These are phyloP conservation scores for Pipra filicauda DNA, from an alignment of 2,113 vertebrate species.

Conservation along the genomic window DNA sequence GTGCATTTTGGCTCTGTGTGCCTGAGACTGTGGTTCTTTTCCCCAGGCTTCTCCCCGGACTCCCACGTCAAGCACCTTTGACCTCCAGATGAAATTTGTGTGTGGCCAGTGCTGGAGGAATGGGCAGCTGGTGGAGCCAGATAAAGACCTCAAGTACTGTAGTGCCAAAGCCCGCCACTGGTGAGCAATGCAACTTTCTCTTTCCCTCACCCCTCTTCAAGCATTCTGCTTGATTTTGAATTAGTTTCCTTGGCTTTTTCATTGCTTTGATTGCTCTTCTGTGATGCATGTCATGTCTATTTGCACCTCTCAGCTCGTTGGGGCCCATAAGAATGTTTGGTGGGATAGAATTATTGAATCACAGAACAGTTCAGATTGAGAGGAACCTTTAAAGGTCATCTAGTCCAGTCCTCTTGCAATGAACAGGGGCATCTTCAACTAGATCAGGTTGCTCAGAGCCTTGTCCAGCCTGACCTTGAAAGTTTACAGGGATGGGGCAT, in stretches of 20 bases:
- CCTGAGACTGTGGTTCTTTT: slow-evolving; percentile 34
- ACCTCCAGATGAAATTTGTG: slow-evolving; percentile 91
- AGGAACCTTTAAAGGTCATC: background rate
- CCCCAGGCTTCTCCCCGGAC: slow-evolving; percentile 61
- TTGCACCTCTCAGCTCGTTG: background rate
- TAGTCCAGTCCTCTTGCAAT: background rate
- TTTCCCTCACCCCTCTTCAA: background rate
- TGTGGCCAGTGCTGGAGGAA: slow-evolving; percentile 90
- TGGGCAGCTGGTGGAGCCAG: slow-evolving; percentile 84
- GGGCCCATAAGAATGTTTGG: background rate
- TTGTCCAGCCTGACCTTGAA: background rate
- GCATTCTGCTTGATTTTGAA: background rate
- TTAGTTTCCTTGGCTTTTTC: background rate
- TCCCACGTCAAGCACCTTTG: slow-evolving; percentile 72
- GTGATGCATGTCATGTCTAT: background rate
- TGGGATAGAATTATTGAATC: background rate
- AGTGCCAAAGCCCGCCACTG: slow-evolving; percentile 88
- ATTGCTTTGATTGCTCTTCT: background rate
- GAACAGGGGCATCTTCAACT: background rate
- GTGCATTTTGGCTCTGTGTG: background rate
- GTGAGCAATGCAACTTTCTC: slow-evolving; percentile 69
- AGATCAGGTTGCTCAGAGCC: background rate
- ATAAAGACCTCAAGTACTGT: slow-evolving; percentile 90
- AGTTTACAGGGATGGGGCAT: background rate
- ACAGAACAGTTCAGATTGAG: background rate